Evolutionary conservation across 2,888 invertebrate genomes (phyloP), one percentile per base, ranked within the genome.

Genomic region (Netelia inedita): DNA sequence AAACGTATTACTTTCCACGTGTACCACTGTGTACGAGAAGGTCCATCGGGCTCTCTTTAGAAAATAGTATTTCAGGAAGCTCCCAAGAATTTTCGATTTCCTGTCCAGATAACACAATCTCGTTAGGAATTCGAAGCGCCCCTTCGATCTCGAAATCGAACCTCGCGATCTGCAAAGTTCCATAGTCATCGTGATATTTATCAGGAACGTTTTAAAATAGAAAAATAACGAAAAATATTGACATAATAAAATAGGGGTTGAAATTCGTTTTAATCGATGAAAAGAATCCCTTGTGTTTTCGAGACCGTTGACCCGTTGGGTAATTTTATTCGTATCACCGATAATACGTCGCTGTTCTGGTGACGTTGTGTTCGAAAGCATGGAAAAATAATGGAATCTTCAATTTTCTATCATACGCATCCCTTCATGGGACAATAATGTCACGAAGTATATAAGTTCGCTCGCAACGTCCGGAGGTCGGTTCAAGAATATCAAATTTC

Each of bases 1-100:
- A 82, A 85, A 79, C 75, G 82, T 72, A 79, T 82, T 75, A 72
- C 63, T 28, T 61, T 50, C 50, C 55, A 53, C 28, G 71, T 43
- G 79, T 82, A 46, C 28, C 65, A 23, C 9, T 19, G 41, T 73
- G 19, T 19, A n/a, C 50, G 46, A 6, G 53, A 75, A 46, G 71
- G 55, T 46, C 75, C 19, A 65, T 66, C 21, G 50, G 66, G 75
- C 5, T 75, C 61, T 59, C 41, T 68, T 63, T 69, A 66, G 75
- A 82, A 82, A 66, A 74, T 61, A n/a, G 59, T 59, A 41, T 80
- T 16, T 10, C 63, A 35, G 59, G 19, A 59, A 28, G n/a, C 14
- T 72, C 2, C 50, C 23, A 46, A 68, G 46, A 28, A 28, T 28
- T 28, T 68, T 80, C 80, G 50, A 80, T 80, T 80, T 68, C 19